A percentile compares a stretch with the other conserved stretches of the same genome.
Evolutionary conservation across 2,888 invertebrate genomes (phyloP).

Genomic region (Apodemia zela): DNA sequence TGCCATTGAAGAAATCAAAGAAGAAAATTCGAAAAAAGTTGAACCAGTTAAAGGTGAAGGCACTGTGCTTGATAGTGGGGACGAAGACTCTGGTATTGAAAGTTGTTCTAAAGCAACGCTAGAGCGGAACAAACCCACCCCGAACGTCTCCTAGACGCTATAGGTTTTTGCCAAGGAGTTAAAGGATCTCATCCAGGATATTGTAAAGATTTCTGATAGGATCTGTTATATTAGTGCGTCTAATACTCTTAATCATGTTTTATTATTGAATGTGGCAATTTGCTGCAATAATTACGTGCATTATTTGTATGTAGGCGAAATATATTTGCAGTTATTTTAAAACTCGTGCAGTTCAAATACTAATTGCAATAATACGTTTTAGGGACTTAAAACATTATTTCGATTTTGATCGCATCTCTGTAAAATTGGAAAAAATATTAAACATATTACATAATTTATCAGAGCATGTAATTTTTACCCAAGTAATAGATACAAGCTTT

Average conservation of each 20-base stretch:
- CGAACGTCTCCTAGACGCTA: conserved; percentile 51
- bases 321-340: not conserved
- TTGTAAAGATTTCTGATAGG: conserved; percentile 13
- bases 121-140: conserved; percentile 63
- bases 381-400: no score
- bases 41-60: conserved; percentile 78
- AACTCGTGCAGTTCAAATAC: not conserved
- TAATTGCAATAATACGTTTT: not conserved
- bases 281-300: not conserved
- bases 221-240: conserved; percentile 9
- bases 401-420: no score
- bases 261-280: not conserved
- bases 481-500: no score
- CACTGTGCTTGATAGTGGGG: conserved; percentile 82
- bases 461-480: no score
- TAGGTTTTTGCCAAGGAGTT: not conserved
- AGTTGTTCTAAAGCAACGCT: conserved; percentile 81
- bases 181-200: conserved; percentile 9
- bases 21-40: conserved; percentile 43
- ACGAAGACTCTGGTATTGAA: conserved; percentile 84
- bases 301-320: not conserved
- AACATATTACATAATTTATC: no score
- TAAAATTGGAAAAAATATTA: no score
- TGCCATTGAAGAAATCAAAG: conserved; percentile 40
- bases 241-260: conserved; percentile 14